Conservation (phyloP, 2,888 invertebrate species). For the Gerris lacustris region DNA sequence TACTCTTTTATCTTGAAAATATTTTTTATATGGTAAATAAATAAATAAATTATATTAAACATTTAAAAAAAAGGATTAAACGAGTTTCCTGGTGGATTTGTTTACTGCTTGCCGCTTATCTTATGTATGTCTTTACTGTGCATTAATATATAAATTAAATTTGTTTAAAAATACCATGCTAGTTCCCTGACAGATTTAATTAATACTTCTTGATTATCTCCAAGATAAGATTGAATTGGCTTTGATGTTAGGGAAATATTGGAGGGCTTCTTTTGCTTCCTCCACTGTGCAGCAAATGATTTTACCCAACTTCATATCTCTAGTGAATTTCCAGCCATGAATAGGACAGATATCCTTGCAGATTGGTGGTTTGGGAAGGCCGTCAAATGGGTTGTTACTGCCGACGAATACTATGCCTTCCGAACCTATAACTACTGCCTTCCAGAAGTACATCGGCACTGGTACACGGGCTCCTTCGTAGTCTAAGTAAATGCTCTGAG, state of each 20-base stretch:
- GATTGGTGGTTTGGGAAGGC: conserved; percentile 16
- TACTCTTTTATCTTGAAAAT: too few species aligned
- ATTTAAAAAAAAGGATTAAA: too few species aligned
- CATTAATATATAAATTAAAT: too few species aligned
- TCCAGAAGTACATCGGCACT: conserved; percentile 16
- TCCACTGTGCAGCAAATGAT: conserved; percentile 18
- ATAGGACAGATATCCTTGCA: conserved; percentile 18
- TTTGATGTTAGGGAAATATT: neutral
- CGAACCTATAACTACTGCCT: conserved; percentile 14
- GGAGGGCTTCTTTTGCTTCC: conserved; percentile 14
- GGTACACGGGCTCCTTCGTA: conserved; percentile 10
- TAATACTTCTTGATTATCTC: too few species aligned
- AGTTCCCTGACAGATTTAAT: too few species aligned
- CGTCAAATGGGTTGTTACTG: conserved; percentile 14
- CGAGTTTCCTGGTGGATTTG: too few species aligned
- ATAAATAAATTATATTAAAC: too few species aligned
- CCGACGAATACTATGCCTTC: conserved; percentile 16
- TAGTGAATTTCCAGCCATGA: conserved; percentile 14
- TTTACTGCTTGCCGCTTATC: too few species aligned
- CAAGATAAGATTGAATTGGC: neutral
- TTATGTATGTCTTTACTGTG: too few species aligned
- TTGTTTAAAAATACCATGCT: too few species aligned
- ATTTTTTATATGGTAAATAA: too few species aligned
- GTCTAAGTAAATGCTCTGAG: neutral
- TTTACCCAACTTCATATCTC: conserved; percentile 12